Conservation (phyloP, 2,113 vertebrate species). For the Aptenodytes patagonicus region DNA sequence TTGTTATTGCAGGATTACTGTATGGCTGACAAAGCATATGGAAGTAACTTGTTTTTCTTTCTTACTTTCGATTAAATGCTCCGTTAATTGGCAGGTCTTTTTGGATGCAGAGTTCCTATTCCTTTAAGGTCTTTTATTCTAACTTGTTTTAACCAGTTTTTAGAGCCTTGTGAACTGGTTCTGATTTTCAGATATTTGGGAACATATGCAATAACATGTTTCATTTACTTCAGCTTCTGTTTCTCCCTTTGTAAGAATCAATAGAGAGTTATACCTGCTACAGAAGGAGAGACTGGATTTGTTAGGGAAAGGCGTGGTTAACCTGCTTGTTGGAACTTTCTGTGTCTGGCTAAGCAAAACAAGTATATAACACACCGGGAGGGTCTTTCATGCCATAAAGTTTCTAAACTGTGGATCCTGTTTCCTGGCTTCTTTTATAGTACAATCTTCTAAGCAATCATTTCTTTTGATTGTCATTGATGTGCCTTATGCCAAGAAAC, state of each 20-base stretch:
- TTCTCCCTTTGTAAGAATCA: background rate
- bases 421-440: conserved; percentile 21
- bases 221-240: background rate
- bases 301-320: background rate
- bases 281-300: background rate
- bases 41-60: background rate
- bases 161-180: background rate
- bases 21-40: background rate
- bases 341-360: background rate
- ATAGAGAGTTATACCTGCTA: background rate
- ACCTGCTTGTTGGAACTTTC: background rate
- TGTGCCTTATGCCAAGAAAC: background rate
- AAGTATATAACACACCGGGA: background rate
- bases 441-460: background rate
- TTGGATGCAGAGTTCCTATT: background rate
- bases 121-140: background rate
- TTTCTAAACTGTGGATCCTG: background rate
- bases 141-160: background rate
- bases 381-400: background rate
- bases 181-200: background rate
- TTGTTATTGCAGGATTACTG: background rate
- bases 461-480: background rate
- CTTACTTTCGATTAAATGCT: background rate
- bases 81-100: background rate
- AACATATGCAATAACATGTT: background rate